Conservation (phyloP, 2,888 invertebrate species). For the Drosophila flavopinicola region DNA sequence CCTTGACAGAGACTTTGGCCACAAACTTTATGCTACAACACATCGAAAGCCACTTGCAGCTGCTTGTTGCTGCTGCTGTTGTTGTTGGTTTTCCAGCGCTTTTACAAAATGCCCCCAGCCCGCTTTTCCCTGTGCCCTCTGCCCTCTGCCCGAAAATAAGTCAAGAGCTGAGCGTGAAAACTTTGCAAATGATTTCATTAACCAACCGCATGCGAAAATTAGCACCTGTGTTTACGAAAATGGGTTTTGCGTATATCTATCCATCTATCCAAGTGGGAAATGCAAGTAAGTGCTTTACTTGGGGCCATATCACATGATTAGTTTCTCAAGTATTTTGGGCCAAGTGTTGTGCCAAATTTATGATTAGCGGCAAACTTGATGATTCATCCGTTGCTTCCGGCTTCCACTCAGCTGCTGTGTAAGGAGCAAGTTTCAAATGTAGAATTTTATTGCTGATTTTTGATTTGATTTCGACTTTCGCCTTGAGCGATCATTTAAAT, state of each 20-base stretch:
- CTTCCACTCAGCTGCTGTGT: too few relatives aligned
- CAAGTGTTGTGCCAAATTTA: slow-evolving; percentile 21
- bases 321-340: slow-evolving; percentile 11
- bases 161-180: slow-evolving; percentile 47
- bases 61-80: slow-evolving; percentile 20
- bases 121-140: too few relatives aligned
- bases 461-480: too few relatives aligned
- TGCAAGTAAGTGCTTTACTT: neutral
- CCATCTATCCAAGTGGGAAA: slow-evolving; percentile 25
- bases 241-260: neutral
- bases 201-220: slow-evolving; percentile 62
- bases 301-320: slow-evolving; percentile 43
- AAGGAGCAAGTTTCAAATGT: too few relatives aligned
- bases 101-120: neutral
- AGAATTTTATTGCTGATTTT: too few relatives aligned
- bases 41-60: slow-evolving; percentile 51
- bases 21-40: slow-evolving; percentile 45
- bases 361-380: slow-evolving; percentile 20
- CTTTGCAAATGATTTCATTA: slow-evolving; percentile 60
- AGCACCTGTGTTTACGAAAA: slow-evolving; percentile 41
- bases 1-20: slow-evolving; percentile 44
- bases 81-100: slow-evolving; percentile 24
- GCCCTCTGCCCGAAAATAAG: slow-evolving; percentile 16
- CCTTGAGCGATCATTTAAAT: too few relatives aligned
- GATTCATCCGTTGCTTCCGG: neutral